Evolutionary conservation across 2,888 invertebrate species (phyloP), one percentile per base, ranked within the genome.

Genomic region (Parochlus steinenii): DNA sequence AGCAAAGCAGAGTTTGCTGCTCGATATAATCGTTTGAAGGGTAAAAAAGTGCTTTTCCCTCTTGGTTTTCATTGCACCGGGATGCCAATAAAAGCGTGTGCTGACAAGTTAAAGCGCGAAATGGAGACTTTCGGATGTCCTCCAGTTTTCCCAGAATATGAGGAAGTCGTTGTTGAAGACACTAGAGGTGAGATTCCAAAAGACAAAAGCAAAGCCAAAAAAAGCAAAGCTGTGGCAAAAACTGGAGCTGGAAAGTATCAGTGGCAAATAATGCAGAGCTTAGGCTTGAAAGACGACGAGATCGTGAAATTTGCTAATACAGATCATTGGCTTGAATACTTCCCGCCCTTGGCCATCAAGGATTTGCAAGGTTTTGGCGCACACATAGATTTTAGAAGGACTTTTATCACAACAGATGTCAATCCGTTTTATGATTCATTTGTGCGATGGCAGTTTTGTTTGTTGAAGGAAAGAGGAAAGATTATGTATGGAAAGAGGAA

Each of bases 31-130:
- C 72, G 93, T n/a, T 58, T 97, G 33, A 77, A 83, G 56, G 97
- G 98, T 0, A 87, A 83, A 53, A 71, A 69, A 48, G 85, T 82
- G 8, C 65, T 98, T 6, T 97, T 95, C 60, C 98, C 98, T 10
- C 97, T 99, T 62, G 97, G 90, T 3, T 83, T 99, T 47, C 98
- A 99, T 58, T 95, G 95, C 53, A 99, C 98, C 15, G 98, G 98
- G 29, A 98, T 97, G 97, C 97, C 97, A 1, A 98, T 98, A 40
- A 97, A 95, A 61, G 95, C 97, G 1, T 95, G 95, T 64, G 87
- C 98, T 10, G 98, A 98, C 57, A 99, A 98, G 56, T 58, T 98
- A 27, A 87, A 85, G 50, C 65, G 89, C 39, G 98, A 99, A 63
- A 79, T 98, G 61, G 78, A 82, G 52, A 59, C 74, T 6, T 98